Base-by-base conservation (phyloP, 1,140 invertebrate species). In the Nomia melanderi region DNA sequence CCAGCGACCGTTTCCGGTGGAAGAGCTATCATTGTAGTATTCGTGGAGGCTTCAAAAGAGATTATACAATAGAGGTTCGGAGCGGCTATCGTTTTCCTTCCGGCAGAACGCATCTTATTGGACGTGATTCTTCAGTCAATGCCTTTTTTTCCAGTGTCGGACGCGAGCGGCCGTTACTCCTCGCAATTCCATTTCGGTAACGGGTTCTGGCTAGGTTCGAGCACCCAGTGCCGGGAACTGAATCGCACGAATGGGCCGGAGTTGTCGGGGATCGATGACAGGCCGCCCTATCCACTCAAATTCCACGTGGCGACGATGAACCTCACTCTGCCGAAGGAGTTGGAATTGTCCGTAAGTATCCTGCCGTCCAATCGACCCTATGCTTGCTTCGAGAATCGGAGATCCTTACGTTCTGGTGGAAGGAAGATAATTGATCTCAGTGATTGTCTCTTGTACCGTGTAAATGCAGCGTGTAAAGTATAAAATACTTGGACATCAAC, bases 181-280 rank as follows among this genome's bases (percentile, higher is more conserved):
- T 95, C 95, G 1, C 95, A 96, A 83, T 94, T 96, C 79, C 93
- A 96, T 83, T 97, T 96, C 83, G 96, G 96, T 9, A 97, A 96
- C 87, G 95, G 96, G 84, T 96, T 95, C 90, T 97, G 96, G 96
- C 90, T 97, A 60, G 96, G 96, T 1, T 96, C 96, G 36, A 93
- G 93, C 56, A 93, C 93, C 14, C 93, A 95, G 1, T 96, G 96
- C 87, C 86, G 83, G 0, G 95, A 95, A 85, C 88, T 96, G 62
- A 91, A 92, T 76, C 79, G 47, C 23, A 90, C 90, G 23, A 50
- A 79, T 17, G 77, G 59, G 66, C 82, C 79, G 54, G 54, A 7
- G 36, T 41, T 29, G 17, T 36, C 65, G 57, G 64, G 33, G 36
- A 23, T 92, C 70, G 93, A 94, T 70, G 83, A 84, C 3, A 90